Evolutionary conservation across 2,797 vertebrate species (phyloP), one percentile per base, ranked within the genome.

Genomic region (Apogon hyalosoma): DNA sequence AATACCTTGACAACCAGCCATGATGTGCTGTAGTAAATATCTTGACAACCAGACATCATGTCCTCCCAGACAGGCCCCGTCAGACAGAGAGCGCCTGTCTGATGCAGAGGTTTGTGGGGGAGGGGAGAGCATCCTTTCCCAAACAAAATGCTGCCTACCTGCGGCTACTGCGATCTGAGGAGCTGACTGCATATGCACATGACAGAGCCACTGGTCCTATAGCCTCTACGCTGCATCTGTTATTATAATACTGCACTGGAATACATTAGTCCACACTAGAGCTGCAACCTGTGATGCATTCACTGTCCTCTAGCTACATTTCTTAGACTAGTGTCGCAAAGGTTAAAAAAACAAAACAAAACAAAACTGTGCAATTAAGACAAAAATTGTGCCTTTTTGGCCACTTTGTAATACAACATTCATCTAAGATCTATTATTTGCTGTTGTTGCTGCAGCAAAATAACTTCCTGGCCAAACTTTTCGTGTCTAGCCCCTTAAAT

Each of bases 21-120:
- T 76, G 78, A 77, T 83, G 73, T 60, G 75, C 43, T 77, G 82
- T 69, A 79, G 82, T 87, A 86, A 87, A 86, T 84, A 84, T 74
- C 61, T 71, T 80, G 82, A 87, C 82, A 87, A 80, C 16, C 77
- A 87, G 79, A 83, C 83, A 80, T 82, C 71, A 82, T 77, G 79
- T 83, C 75, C 70, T 75, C 53, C 69, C 84, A 88, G 77, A 83
- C 86, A 85, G 77, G 71, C 66, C 65, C 60, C 38, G 84, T 77
- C 77, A 75, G 76, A 73, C 76, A 0, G 54, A 51, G 59, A 73
- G 70, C 33, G 60, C 0, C 75, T n/a, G 71, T 69, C 69, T 87
- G 57, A 82, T 60, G 76, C 71, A 45, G 73, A 75, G 64, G 56
- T 64, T 43, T 48, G 76, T 79, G 74, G 87, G 88, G 81, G 85